Conservation (phyloP, 92 coral and sea anemone species). For the Zoanthus gigantus region DNA sequence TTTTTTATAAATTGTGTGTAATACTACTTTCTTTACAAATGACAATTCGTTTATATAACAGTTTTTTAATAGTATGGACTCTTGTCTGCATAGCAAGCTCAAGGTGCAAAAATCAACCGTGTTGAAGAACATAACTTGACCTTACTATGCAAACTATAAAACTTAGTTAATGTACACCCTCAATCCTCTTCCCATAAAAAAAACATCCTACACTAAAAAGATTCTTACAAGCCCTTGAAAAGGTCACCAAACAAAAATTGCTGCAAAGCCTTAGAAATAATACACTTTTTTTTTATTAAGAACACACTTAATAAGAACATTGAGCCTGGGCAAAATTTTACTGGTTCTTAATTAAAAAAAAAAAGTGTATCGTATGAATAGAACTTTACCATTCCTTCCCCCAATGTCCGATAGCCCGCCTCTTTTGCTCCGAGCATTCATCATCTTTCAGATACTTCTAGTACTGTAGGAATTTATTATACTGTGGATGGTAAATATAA, state of each 20-base stretch:
- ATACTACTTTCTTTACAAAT: constrained; percentile 46
- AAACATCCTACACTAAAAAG: constrained; percentile 43
- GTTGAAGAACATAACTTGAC: constrained; percentile 49
- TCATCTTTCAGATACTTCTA: no score
- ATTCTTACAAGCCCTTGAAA: constrained; percentile 42
- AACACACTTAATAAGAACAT: no score
- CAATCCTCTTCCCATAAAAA: constrained; percentile 44
- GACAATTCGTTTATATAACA: constrained; percentile 50
- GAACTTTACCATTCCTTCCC: no score
- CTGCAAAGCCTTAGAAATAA: constrained; percentile 43
- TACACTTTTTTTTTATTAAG: background rate
- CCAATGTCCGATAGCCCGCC: no score
- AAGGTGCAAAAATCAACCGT: constrained; percentile 41
- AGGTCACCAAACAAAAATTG: constrained; percentile 28
- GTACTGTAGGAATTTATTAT: no score
- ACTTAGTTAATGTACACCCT: constrained; percentile 43
- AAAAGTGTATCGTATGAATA: no score
- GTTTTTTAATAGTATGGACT: constrained; percentile 30
- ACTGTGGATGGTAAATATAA: no score
- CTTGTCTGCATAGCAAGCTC: constrained; percentile 39
- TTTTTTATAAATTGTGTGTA: constrained; percentile 50
- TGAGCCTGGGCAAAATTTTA: no score
- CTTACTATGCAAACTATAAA: constrained; percentile 46
- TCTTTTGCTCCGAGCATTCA: no score
- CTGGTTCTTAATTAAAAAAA: no score